Evolutionary conservation across 2,888 invertebrate genomes (phyloP), one percentile per base, ranked within the genome.

Genomic region (Heteromurus nitidus): DNA sequence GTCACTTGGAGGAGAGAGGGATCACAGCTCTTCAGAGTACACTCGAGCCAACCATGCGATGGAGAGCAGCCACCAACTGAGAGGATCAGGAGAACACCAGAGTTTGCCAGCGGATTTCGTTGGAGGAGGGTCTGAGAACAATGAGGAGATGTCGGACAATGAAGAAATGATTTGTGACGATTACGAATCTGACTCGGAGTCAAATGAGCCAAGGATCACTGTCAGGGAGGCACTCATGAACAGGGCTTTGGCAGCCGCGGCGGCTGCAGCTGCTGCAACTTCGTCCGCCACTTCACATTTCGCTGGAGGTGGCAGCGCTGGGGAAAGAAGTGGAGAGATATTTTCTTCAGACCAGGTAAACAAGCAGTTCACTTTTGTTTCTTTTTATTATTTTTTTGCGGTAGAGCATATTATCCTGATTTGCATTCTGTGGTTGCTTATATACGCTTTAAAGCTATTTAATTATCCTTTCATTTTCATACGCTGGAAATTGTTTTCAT

Each of bases 141-240:
- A 74, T 64, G 83, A 84, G 20, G 84, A 80, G 16, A 83, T 84
- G 50, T 84, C 82, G 0, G 85, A 86, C n/a, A 79, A 75, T 22
- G 85, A 85, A 30, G 80, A 82, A 65, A 80, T 82, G 74, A 62
- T 79, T 75, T 80, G 80, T n/a, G 84, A 83, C 53, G 84, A 84
- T 28, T 84, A 83, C 22, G 86, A 86, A 44, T 84, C 82, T 1
- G 85, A 86, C 58, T 76, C 80, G 3, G 85, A 84, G 3, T 68
- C 82, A 26, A 83, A 86, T 70, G 80, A 83, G 68, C 83, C 79
- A 53, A 72, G 83, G 70, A 79, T 83, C 42, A 85, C 85, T 28
- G 85, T 85, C 11, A 62, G 85, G 28, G 85, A 85, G 28, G 85
- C 82, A 18, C 72, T 85, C 47, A 83, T 85, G 85, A 85, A 82